Conservation (phyloP, 2,888 invertebrate species). For the Acrocyrtus sp. region DNA sequence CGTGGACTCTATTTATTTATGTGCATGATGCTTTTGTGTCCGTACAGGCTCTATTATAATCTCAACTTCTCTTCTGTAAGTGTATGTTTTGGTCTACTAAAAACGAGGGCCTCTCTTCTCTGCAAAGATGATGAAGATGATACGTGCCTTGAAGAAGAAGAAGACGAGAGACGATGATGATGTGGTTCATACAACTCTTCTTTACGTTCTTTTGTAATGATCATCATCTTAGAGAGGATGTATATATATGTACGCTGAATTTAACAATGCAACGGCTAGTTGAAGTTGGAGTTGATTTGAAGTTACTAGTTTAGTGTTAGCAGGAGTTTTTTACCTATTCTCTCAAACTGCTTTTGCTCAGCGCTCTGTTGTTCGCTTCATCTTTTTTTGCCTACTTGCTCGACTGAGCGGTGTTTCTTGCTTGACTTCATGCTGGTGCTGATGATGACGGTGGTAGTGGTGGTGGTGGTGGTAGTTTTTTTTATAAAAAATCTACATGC, state of each 20-base stretch:
- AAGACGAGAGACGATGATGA: slow-evolving; percentile 23
- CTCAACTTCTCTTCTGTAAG: neutral
- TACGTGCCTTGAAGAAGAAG: slow-evolving; percentile 32
- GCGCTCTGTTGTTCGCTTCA: neutral
- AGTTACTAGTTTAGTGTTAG: too few species aligned
- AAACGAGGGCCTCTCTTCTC: slow-evolving; percentile 16
- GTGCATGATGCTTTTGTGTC: slow-evolving; percentile 39
- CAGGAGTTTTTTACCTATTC: too few species aligned
- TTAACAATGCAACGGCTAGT: neutral
- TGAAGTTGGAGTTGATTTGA: neutral
- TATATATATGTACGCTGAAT: neutral
- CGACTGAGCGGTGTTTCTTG: slow-evolving; percentile 52
- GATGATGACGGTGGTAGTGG: neutral
- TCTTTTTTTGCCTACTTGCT: slow-evolving; percentile 28
- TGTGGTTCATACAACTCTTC: slow-evolving; percentile 39
- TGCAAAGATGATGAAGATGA: too few species aligned
- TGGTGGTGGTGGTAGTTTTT: too few species aligned
- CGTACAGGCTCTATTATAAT: slow-evolving; percentile 11
- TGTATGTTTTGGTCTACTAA: slow-evolving; percentile 36
- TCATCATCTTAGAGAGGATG: too few species aligned
- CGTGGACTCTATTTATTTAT: slow-evolving; percentile 40
- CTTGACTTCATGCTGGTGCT: slow-evolving; percentile 47
- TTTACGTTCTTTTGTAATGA: slow-evolving; percentile 7
- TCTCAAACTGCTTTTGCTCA: too few species aligned
- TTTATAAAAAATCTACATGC: slow-evolving; percentile 38